phyloP scores from a whole-genome alignment of 1,140 invertebrate species.

The Lethocerus indicus region DNA sequence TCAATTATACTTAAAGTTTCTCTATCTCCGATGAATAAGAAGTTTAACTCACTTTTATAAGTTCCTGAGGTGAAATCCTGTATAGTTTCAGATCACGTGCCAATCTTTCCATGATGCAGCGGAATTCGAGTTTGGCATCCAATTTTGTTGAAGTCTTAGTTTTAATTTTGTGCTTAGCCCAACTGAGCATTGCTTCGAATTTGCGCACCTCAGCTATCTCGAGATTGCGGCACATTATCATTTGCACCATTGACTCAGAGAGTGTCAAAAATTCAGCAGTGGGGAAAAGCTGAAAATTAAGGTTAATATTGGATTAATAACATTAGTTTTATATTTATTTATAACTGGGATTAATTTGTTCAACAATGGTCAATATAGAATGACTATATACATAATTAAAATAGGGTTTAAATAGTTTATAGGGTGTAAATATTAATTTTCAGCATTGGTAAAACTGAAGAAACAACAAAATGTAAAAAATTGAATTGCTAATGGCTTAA shows the following conservation, averaged over 20 bases:
- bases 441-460: too few species aligned
- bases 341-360: not conserved
- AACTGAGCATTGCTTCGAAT: conserved; percentile 83
- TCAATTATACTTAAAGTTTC: too few species aligned
- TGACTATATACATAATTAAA: not conserved
- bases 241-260: conserved; percentile 75
- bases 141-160: conserved; percentile 53
- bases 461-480: not conserved
- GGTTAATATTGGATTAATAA: not conserved
- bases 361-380: not conserved
- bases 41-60: conserved; percentile 53
- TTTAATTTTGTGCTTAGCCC: conserved; percentile 70
- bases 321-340: too few species aligned
- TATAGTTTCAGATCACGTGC: conserved; percentile 77
- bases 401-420: not conserved
- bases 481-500: not conserved
- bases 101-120: conserved; percentile 79
- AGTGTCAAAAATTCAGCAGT: conserved; percentile 66
- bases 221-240: conserved; percentile 69
- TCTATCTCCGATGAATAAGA: too few species aligned
- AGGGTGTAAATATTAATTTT: not conserved
- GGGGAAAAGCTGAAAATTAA: conserved; percentile 48
- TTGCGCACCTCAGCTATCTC: conserved; percentile 80
- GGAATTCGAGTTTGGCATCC: conserved; percentile 75
- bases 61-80: conserved; percentile 79